Conservation (phyloP, 2,797 vertebrate genomes). For the Triplophysa bombifrons region DNA sequence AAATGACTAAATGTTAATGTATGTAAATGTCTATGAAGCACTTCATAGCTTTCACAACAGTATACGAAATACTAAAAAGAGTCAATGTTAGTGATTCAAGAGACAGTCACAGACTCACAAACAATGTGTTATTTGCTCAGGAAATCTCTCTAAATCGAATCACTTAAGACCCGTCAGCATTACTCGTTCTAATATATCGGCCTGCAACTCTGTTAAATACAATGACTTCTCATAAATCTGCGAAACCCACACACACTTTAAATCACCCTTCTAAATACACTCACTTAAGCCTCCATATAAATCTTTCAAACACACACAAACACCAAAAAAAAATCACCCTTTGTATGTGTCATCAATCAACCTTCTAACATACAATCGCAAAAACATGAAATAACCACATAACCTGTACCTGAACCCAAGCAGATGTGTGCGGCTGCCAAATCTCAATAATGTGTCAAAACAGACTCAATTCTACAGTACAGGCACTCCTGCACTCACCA, state of each 20-base stretch:
- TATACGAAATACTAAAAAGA: no score
- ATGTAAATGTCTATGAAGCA: no score
- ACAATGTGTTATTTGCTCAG: conserved; percentile 3
- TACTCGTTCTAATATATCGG: conserved; percentile 48
- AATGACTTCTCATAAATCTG: conserved; percentile 37
- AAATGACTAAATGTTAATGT: no score
- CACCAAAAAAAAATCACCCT: neutral
- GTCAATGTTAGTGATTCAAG: conserved; percentile 40
- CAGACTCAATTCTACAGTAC: conserved; percentile 12
- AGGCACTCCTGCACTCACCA: conserved; percentile 1
- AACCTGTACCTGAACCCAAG: conserved; percentile 26
- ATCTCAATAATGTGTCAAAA: neutral
- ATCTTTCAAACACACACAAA: conserved; percentile 15
- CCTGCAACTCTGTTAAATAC: conserved; percentile 57
- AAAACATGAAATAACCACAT: conserved; percentile 20
- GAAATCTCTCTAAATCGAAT: conserved; percentile 14
- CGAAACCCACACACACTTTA: conserved; percentile 35
- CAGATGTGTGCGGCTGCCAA: neutral
- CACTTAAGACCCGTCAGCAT: conserved; percentile 36
- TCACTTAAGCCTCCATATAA: conserved; percentile 16
- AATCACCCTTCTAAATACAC: conserved; percentile 20
- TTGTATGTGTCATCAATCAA: conserved; percentile 12
- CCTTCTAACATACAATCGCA: neutral
- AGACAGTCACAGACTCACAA: neutral
- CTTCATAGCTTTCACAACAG: no score